phyloP scores from a whole-genome alignment of 2,113 vertebrate genomes.

The Catagonus wagneri region DNA sequence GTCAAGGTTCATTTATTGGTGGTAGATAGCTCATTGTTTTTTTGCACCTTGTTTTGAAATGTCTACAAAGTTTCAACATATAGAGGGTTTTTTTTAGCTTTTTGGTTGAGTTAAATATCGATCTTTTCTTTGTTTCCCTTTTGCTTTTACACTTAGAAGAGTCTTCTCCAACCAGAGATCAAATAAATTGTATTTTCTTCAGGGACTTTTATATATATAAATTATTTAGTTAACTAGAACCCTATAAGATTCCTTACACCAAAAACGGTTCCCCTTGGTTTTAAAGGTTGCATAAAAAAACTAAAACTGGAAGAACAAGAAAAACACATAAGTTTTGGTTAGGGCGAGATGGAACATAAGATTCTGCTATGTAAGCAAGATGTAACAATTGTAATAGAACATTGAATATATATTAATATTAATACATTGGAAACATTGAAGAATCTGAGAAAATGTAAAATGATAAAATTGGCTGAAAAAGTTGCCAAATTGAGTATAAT shows the following conservation, averaged over 20 bases:
- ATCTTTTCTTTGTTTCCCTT: background rate
- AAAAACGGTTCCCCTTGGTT: background rate
- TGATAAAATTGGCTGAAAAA: background rate
- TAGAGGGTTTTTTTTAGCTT: background rate
- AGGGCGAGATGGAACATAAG: background rate
- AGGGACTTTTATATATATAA: background rate
- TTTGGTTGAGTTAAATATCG: background rate
- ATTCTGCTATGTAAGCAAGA: background rate
- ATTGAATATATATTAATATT: background rate
- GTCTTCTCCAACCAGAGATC: background rate
- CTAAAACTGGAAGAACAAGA: background rate
- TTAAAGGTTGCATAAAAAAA: background rate
- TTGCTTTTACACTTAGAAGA: constrained; percentile 5
- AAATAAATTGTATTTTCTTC: background rate
- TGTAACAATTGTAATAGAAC: constrained; percentile 9
- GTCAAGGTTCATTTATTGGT: background rate
- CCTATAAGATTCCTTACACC: background rate
- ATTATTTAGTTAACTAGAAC: background rate
- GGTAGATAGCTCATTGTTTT: background rate
- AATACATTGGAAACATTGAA: constrained; percentile 23
- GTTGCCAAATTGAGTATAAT: constrained; percentile 7
- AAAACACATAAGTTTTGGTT: background rate
- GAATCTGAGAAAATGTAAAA: constrained; percentile 42
- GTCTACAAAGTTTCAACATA: background rate
- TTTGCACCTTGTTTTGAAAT: background rate